These are phyloP conservation scores for Drosophila nigrodunni DNA, from an alignment of 1,140 invertebrate species.

Conservation along the genomic window DNA sequence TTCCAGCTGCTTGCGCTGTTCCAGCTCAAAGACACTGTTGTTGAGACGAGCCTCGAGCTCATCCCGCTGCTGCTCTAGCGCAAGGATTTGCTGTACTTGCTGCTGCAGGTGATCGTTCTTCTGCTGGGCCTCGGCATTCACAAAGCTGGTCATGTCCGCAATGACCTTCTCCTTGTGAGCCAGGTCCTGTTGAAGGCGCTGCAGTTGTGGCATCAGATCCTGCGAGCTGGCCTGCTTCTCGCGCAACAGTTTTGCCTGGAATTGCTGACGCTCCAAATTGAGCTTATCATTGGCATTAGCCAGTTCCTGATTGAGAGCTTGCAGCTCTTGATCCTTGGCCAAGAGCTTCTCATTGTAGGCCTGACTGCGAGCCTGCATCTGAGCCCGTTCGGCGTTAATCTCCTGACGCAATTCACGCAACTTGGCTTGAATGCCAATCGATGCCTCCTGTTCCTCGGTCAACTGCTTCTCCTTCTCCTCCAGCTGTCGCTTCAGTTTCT, in stretches of 20 bases:
- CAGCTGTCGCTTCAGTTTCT: slow-evolving; percentile 93
- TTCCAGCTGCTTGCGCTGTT: slow-evolving; percentile 73
- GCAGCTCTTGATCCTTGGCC: slow-evolving; percentile 72
- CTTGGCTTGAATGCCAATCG: slow-evolving; percentile 89
- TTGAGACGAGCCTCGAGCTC: slow-evolving; percentile 76
- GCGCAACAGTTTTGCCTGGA: slow-evolving; percentile 68
- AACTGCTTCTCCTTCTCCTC: slow-evolving; percentile 92
- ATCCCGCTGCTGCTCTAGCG: slow-evolving; percentile 74
- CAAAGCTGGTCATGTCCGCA: slow-evolving; percentile 68
- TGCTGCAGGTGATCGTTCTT: slow-evolving; percentile 72
- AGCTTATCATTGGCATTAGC: slow-evolving; percentile 75
- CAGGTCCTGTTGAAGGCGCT: slow-evolving; percentile 76
- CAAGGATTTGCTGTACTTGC: slow-evolving; percentile 60
- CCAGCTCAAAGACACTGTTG: slow-evolving; percentile 77
- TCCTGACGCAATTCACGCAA: slow-evolving; percentile 91
- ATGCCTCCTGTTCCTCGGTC: slow-evolving; percentile 89
- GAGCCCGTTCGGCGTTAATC: slow-evolving; percentile 88
- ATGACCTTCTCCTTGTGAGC: slow-evolving; percentile 77
- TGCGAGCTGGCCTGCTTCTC: slow-evolving; percentile 79
- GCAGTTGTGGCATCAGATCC: slow-evolving; percentile 71
- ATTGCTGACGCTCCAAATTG: slow-evolving; percentile 77
- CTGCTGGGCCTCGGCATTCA: slow-evolving; percentile 73
- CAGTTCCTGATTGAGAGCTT: slow-evolving; percentile 70
- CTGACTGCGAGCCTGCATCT: slow-evolving; percentile 86
- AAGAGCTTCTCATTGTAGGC: slow-evolving; percentile 78